Percentiles rank a stretch among this genome's conserved stretches.
These are phyloP conservation scores for Sternarchorhynchus goeldii DNA, from an alignment of 2,797 vertebrate species.

Conservation along the genomic window DNA sequence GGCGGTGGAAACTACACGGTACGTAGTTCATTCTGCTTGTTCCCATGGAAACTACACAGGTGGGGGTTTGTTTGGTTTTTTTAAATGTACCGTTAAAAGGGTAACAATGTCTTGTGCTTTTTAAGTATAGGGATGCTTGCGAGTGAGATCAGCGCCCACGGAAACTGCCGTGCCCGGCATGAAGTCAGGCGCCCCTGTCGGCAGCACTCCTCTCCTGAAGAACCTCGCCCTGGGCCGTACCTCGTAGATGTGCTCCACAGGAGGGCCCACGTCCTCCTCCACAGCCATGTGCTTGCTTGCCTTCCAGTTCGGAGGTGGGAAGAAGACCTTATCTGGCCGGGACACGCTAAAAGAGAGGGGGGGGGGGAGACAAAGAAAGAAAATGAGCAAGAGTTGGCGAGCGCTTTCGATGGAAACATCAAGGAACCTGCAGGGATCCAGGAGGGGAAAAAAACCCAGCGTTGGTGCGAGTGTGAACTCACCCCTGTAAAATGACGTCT, in stretches of 20 bases:
- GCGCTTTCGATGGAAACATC: slow-evolving; percentile 43
- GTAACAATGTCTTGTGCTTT: slow-evolving; percentile 16
- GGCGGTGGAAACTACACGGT: not conserved
- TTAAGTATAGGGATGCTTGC: slow-evolving; percentile 12
- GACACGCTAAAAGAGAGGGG: slow-evolving; percentile 78
- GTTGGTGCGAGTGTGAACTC: slow-evolving; percentile 61
- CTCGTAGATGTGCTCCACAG: slow-evolving; percentile 89
- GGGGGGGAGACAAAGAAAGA: not conserved
- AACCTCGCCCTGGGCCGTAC: slow-evolving; percentile 61
- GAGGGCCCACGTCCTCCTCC: slow-evolving; percentile 83
- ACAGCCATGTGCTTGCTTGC: slow-evolving; percentile 68
- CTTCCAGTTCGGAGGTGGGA: slow-evolving; percentile 84
- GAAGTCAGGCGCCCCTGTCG: slow-evolving; percentile 15
- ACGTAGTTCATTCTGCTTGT: not conserved
- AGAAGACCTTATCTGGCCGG: slow-evolving; percentile 84
- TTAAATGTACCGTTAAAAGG: not conserved
- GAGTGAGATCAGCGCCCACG: slow-evolving; percentile 26
- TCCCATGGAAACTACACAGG: slow-evolving; percentile 21
- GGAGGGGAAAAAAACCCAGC: slow-evolving; percentile 41
- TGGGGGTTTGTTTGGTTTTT: not conserved
- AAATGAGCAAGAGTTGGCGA: slow-evolving; percentile 20
- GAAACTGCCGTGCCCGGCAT: slow-evolving; percentile 18
- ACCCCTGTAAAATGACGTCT: slow-evolving; percentile 85
- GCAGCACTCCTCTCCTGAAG: no score
- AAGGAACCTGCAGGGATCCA: not conserved